A percentile compares a stretch with the other conserved stretches of the same genome.
These are phyloP conservation scores for Lampropteryx suffumata DNA, from an alignment of 2,888 invertebrate genomes.

Conservation along the genomic window DNA sequence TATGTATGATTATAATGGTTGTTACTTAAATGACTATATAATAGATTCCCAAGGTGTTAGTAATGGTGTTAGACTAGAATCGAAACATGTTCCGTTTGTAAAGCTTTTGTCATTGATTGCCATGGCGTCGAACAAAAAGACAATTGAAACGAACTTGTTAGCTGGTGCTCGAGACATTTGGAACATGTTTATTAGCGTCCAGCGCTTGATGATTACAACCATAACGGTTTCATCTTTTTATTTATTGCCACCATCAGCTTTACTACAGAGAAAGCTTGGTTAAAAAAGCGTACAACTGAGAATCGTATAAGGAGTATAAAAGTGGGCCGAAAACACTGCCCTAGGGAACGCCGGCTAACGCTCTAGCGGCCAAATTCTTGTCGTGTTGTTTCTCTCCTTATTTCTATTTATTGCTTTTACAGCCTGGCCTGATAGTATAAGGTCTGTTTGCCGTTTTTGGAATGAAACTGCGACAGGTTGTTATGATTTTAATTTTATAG, in stretches of 20 bases:
- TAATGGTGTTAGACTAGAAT: constrained; percentile 36
- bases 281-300: constrained; percentile 29
- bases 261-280: constrained; percentile 31
- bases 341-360: constrained; percentile 37
- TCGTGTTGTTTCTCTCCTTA: constrained; percentile 29
- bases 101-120: constrained; percentile 43
- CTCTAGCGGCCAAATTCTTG: constrained; percentile 19
- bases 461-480: constrained; percentile 22
- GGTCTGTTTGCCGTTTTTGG: constrained; percentile 25
- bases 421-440: constrained; percentile 18
- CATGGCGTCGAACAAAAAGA: constrained; percentile 47
- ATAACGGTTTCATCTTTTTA: constrained; percentile 31
- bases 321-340: constrained; percentile 40
- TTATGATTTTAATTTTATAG: constrained; percentile 25
- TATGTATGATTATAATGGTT: constrained; percentile 1
- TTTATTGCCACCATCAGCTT: constrained; percentile 32
- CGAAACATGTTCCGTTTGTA: constrained; percentile 36
- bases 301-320: constrained; percentile 33
- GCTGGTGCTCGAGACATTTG: constrained; percentile 33
- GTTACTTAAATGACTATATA: constrained; percentile 8
- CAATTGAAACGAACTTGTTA: constrained; percentile 38
- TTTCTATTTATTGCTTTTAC: constrained; percentile 32
- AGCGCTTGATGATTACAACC: constrained; percentile 34
- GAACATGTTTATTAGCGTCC: constrained; percentile 38
- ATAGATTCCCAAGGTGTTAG: constrained; percentile 28